A percentile compares a stretch with the other conserved stretches of the same genome.
Conservation (phyloP, 2,113 vertebrate genomes). For the Eurypyga helias region DNA sequence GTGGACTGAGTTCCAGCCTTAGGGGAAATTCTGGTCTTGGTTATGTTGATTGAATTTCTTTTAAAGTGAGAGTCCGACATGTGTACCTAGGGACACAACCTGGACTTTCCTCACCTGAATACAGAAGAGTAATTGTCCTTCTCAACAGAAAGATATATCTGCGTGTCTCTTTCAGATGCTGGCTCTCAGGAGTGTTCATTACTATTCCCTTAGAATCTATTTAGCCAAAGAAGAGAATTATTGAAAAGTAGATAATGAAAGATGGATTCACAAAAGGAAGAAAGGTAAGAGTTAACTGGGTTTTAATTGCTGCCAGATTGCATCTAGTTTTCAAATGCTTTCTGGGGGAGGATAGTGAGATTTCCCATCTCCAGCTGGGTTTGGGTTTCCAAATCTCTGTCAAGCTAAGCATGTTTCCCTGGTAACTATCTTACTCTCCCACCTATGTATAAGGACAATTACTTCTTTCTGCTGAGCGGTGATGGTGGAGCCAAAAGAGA, state of each 20-base stretch:
- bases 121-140: neutral
- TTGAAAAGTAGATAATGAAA: neutral
- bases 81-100: neutral
- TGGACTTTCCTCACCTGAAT: neutral
- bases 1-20: neutral
- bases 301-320: constrained; percentile 62
- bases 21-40: neutral
- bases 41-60: neutral
- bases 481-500: constrained; percentile 12
- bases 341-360: constrained; percentile 61
- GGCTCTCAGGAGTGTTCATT: neutral
- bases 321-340: constrained; percentile 61
- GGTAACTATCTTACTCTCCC: constrained; percentile 56
- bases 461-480: neutral
- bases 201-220: neutral
- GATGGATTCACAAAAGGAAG: neutral
- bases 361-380: constrained; percentile 60
- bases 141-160: neutral
- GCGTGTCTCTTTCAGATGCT: neutral
- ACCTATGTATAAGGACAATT: constrained; percentile 55
- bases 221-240: neutral
- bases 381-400: constrained; percentile 67
- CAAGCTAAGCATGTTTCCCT: constrained; percentile 45
- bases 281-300: constrained; percentile 33
- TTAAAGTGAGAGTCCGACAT: neutral